Evolutionary conservation across 2,888 invertebrate species (phyloP).

Genomic region (Mayetiola destructor): DNA sequence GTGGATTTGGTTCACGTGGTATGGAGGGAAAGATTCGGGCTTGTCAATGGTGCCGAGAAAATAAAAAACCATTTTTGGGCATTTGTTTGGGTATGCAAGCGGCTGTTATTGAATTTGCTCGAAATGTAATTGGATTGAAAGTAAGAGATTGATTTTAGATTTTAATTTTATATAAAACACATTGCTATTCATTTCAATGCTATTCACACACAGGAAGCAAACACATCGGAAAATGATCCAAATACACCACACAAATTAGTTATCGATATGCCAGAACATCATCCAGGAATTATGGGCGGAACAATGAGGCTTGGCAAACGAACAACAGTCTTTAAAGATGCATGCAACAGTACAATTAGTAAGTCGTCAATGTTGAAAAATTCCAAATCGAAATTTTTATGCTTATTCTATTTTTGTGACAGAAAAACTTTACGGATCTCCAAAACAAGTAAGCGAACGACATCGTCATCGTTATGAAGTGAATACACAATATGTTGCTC

Average conservation of each 20-base stretch:
- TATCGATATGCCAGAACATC: slow-evolving; percentile 98
- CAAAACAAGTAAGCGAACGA: slow-evolving; percentile 73
- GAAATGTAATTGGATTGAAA: slow-evolving; percentile 61
- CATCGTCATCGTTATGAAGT: slow-evolving; percentile 97
- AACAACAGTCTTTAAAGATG: slow-evolving; percentile 58
- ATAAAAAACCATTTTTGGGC: slow-evolving; percentile 81
- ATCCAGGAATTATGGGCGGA: slow-evolving; percentile 82
- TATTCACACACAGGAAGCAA: slow-evolving; percentile 42
- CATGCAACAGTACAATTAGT: slow-evolving; percentile 45
- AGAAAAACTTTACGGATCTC: slow-evolving; percentile 65
- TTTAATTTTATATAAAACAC: not conserved
- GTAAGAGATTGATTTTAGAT: not conserved
- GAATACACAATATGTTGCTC: slow-evolving; percentile 70
- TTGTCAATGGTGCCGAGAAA: slow-evolving; percentile 81
- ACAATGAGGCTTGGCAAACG: slow-evolving; percentile 97
- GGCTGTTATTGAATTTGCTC: slow-evolving; percentile 87
- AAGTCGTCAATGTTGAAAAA: slow-evolving; percentile 27
- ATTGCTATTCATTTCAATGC: not conserved
- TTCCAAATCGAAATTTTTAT: not conserved
- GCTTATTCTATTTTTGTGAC: slow-evolving; percentile 21
- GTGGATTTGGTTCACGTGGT: slow-evolving; percentile 93
- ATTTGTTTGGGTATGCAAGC: slow-evolving; percentile 93
- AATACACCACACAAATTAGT: slow-evolving; percentile 64
- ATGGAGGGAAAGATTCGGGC: slow-evolving; percentile 93
- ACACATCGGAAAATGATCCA: slow-evolving; percentile 73